A percentile compares a stretch with the other conserved stretches of the same genome.
Conservation (phyloP, 2,113 vertebrate species). For the Phycodurus eques region DNA sequence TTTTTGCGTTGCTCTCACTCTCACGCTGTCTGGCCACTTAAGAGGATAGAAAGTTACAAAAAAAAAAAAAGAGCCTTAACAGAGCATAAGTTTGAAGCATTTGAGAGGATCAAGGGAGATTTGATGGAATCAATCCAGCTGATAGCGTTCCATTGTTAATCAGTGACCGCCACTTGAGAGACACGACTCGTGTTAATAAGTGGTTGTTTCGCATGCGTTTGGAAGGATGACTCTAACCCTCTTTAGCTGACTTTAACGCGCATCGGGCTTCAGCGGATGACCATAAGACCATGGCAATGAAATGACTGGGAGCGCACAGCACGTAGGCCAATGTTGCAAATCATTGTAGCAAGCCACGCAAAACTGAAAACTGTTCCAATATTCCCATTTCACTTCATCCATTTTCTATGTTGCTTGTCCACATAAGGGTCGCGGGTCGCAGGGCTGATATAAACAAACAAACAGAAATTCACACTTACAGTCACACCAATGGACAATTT, state of each 20-base stretch:
- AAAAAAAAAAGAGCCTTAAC: constrained; percentile 71
- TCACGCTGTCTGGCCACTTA: constrained; percentile 56
- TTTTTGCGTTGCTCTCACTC: constrained; percentile 39
- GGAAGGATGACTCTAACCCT: constrained; percentile 53
- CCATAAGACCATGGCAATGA: not conserved
- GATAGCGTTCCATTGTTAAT: constrained; percentile 72
- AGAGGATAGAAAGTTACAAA: constrained; percentile 67
- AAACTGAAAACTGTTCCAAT: not conserved
- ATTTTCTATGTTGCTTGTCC: not conserved
- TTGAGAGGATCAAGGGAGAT: constrained; percentile 71
- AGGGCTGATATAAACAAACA: too few species aligned
- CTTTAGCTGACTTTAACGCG: constrained; percentile 25
- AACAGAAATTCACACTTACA: too few species aligned
- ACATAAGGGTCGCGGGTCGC: not conserved
- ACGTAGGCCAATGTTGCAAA: not conserved
- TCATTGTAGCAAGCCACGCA: not conserved
- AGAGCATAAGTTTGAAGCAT: constrained; percentile 65
- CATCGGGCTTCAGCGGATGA: not conserved
- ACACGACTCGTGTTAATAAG: constrained; percentile 65
- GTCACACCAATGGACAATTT: too few species aligned
- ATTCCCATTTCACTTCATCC: too few species aligned
- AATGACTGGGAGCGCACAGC: not conserved
- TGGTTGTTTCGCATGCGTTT: constrained; percentile 66
- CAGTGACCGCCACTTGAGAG: constrained; percentile 64
- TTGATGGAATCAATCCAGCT: constrained; percentile 71